A percentile compares a stretch with the other conserved stretches of the same genome.
phyloP scores from a whole-genome alignment of 1,140 invertebrate genomes.

The Bombus waltoni region DNA sequence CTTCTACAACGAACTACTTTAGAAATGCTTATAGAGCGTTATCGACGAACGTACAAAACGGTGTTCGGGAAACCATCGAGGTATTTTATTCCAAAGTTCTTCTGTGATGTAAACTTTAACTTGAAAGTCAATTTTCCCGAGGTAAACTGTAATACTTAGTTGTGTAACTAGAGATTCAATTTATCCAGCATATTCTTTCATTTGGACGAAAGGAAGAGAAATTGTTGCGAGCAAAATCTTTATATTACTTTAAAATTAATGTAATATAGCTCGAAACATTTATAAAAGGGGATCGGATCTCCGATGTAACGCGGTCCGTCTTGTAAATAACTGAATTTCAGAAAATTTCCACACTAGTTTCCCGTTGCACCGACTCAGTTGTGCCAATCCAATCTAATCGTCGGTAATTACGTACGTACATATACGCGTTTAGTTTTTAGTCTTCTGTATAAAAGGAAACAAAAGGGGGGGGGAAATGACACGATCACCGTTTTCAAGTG shows the following conservation, averaged over 20 bases:
- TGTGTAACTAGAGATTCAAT: neutral
- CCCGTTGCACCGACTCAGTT: slow-evolving; percentile 41
- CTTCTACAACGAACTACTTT: slow-evolving; percentile 53
- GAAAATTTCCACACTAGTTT: slow-evolving; percentile 15
- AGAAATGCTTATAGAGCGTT: slow-evolving; percentile 5
- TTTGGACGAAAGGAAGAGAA: neutral
- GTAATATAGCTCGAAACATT: neutral
- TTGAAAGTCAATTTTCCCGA: slow-evolving; percentile 14
- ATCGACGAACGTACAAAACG: slow-evolving; percentile 47
- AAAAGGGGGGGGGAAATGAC: neutral
- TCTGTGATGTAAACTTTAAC: slow-evolving; percentile 44
- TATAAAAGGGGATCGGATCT: neutral
- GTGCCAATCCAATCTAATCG: slow-evolving; percentile 49
- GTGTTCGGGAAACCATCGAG: slow-evolving; percentile 40
- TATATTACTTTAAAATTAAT: neutral
- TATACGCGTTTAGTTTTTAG: slow-evolving; percentile 34
- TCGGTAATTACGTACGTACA: slow-evolving; percentile 26
- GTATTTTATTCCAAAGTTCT: slow-evolving; percentile 40
- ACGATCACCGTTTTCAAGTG: neutral
- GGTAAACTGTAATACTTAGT: too few species aligned
- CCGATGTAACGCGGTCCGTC: neutral
- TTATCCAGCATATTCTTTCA: neutral
- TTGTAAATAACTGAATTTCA: slow-evolving; percentile 30
- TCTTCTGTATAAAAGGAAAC: slow-evolving; percentile 11
- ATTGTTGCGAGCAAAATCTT: neutral